Conservation (phyloP, 2,888 invertebrate species). For the Morinoia aosen region DNA sequence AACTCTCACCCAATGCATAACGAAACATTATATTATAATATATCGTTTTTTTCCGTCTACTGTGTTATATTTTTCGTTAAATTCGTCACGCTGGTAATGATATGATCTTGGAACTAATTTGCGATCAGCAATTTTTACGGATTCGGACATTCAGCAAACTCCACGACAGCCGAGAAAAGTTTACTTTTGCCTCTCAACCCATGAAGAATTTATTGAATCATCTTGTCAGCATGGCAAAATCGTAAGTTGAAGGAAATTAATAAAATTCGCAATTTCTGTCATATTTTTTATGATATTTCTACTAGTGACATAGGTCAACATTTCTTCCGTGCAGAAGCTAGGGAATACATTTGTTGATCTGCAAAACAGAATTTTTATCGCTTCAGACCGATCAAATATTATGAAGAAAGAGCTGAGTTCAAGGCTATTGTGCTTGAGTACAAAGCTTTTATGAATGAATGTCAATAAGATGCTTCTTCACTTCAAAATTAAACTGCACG, state of each 20-base stretch:
- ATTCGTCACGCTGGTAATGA: neutral
- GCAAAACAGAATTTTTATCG: no score
- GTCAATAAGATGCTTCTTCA: no score
- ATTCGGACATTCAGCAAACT: neutral
- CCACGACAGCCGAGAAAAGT: neutral
- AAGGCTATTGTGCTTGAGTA: no score
- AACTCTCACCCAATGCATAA: neutral
- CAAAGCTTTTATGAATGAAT: no score
- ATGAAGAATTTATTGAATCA: neutral
- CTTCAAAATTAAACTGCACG: no score
- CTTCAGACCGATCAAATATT: no score
- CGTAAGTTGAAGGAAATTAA: neutral
- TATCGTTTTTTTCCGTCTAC: neutral
- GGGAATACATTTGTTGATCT: neutral
- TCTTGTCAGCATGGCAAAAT: neutral
- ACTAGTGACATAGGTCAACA: neutral
- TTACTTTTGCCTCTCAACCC: neutral
- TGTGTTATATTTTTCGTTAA: neutral
- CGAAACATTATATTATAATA: neutral
- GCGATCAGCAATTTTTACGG: neutral
- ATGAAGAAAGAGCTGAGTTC: no score
- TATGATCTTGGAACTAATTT: neutral
- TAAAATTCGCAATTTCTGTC: neutral
- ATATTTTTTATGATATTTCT: neutral
- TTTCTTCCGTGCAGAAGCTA: neutral